Evolutionary conservation across 2,797 vertebrate species (phyloP).

Genomic region (Coregonus ussuriensis): DNA sequence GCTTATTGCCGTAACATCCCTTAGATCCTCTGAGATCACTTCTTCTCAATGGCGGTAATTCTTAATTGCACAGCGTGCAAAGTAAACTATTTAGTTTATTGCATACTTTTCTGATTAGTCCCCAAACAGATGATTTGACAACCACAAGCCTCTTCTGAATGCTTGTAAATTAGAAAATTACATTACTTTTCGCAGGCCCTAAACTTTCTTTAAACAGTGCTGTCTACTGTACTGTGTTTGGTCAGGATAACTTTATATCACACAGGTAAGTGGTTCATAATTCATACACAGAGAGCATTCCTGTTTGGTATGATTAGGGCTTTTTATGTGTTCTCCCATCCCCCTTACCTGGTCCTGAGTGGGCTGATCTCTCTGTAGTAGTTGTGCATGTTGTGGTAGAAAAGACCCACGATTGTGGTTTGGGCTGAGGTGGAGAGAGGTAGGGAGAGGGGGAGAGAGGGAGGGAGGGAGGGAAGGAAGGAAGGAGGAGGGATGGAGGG

Average conservation of each 20-base stretch:
- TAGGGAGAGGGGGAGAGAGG: not conserved
- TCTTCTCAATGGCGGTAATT: not conserved
- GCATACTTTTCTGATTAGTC: not conserved
- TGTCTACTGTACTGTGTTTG: not conserved
- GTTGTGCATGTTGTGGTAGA: conserved; percentile 89
- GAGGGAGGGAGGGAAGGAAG: no score
- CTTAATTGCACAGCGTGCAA: not conserved
- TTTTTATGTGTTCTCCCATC: not conserved
- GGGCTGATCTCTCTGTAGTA: conserved; percentile 86
- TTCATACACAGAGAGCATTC: not conserved
- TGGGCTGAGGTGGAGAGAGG: conserved; percentile 75
- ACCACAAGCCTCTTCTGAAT: no score
- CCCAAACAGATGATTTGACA: not conserved
- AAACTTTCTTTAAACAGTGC: not conserved
- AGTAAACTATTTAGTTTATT: conserved; percentile 17
- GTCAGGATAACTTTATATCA: not conserved
- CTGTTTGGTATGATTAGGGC: not conserved
- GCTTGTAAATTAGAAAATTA: not conserved
- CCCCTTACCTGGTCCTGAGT: conserved; percentile 82
- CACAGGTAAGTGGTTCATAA: not conserved
- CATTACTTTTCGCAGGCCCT: not conserved
- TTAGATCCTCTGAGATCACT: conserved; percentile 10
- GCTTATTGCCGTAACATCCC: not conserved
- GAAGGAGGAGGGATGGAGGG: no score
- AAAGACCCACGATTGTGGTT: conserved; percentile 90